These are phyloP conservation scores for Pempheris klunzingeri DNA, from an alignment of 2,797 vertebrate genomes.

Conservation along the genomic window DNA sequence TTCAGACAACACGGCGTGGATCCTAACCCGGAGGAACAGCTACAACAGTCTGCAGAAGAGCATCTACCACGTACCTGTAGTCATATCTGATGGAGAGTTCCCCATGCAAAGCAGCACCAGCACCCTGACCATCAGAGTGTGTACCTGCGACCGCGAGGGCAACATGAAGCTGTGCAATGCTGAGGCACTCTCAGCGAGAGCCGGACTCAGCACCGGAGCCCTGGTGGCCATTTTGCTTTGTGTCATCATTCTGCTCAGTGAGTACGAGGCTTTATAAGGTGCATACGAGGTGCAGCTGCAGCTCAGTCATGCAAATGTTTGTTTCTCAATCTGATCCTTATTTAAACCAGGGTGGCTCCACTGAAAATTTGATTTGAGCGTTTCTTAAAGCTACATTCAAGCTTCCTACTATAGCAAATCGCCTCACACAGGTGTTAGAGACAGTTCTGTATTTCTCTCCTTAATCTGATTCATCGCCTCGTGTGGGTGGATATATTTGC, in stretches of 20 bases:
- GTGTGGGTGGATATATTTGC: slow-evolving; percentile 49
- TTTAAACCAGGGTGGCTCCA: not conserved
- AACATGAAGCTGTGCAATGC: slow-evolving; percentile 95
- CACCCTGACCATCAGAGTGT: slow-evolving; percentile 93
- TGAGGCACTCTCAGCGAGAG: slow-evolving; percentile 91
- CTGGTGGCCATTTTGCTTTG: slow-evolving; percentile 96
- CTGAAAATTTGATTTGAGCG: not conserved
- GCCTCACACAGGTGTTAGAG: slow-evolving; percentile 43
- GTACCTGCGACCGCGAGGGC: slow-evolving; percentile 94
- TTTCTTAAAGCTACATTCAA: not conserved
- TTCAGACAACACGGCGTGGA: slow-evolving; percentile 95
- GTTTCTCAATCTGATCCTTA: slow-evolving; percentile 14
- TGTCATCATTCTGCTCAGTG: slow-evolving; percentile 95
- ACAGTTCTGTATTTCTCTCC: slow-evolving; percentile 37
- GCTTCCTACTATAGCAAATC: not conserved
- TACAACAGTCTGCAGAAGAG: slow-evolving; percentile 92
- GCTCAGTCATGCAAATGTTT: not conserved
- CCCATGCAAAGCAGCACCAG: slow-evolving; percentile 94
- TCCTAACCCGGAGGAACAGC: slow-evolving; percentile 90
- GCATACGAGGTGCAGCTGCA: not conserved
- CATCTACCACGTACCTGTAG: slow-evolving; percentile 92
- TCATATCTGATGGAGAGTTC: slow-evolving; percentile 92
- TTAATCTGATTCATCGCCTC: slow-evolving; percentile 58
- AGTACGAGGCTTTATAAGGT: slow-evolving; percentile 73
- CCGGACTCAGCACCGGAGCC: slow-evolving; percentile 95